Conservation (phyloP, 2,113 vertebrate species). For the Salvelinus namaycush region DNA sequence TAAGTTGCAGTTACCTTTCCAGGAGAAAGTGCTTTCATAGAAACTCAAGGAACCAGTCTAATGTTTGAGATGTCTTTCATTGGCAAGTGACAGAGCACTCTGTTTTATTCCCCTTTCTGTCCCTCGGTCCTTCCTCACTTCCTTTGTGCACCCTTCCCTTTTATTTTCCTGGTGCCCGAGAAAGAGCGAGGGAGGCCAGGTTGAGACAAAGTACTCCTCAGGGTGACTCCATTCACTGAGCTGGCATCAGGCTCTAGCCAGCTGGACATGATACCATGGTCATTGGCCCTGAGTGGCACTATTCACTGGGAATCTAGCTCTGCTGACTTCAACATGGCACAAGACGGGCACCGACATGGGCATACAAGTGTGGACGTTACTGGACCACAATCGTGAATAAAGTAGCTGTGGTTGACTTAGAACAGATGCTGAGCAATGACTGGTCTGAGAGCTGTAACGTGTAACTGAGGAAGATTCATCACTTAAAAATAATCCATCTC, state of each 20-base stretch:
- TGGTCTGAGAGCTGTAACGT: background rate
- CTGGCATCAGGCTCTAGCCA: background rate
- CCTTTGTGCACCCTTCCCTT: background rate
- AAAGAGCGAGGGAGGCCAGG: background rate
- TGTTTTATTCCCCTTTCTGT: background rate
- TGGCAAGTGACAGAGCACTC: background rate
- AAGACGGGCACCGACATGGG: background rate
- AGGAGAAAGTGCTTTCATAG: background rate
- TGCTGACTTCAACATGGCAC: slow-evolving; percentile 2
- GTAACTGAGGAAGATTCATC: background rate
- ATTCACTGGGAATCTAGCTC: background rate
- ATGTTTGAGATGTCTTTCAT: background rate
- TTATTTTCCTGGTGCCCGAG: background rate
- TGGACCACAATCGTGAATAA: too few species aligned
- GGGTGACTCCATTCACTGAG: background rate
- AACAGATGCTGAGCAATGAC: too few species aligned
- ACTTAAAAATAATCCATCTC: background rate
- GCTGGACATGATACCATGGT: background rate
- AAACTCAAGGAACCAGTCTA: background rate
- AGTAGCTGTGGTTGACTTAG: too few species aligned
- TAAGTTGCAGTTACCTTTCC: background rate
- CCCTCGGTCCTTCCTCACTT: background rate
- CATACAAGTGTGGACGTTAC: too few species aligned
- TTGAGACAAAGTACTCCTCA: background rate
- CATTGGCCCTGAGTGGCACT: background rate